phyloP scores from a whole-genome alignment of 2,888 invertebrate genomes.

The Lucinisca nassula region DNA sequence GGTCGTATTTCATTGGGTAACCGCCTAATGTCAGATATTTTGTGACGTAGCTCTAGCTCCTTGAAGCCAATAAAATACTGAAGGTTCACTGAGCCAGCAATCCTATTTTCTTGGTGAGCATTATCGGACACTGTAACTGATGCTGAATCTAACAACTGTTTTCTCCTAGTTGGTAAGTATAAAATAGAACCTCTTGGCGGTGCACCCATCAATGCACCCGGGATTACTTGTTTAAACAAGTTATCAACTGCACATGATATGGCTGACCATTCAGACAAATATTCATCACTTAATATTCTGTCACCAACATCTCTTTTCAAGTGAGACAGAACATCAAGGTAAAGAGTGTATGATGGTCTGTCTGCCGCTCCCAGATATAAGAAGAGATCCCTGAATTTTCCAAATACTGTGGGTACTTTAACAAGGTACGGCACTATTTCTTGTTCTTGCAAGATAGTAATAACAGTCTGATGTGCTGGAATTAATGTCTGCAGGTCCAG shows the following conservation, averaged over 20 bases:
- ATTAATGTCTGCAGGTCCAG: slow-evolving; percentile 38
- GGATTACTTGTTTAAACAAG: not conserved
- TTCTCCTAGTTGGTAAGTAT: not conserved
- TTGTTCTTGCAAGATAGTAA: slow-evolving; percentile 4
- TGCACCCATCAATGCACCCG: not conserved
- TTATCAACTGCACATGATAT: not conserved
- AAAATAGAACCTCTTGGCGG: not conserved
- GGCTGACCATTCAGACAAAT: not conserved
- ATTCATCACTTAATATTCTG: slow-evolving; percentile 19
- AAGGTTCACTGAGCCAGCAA: not conserved
- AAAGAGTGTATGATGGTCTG: slow-evolving; percentile 26
- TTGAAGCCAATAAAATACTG: not conserved
- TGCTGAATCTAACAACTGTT: not conserved
- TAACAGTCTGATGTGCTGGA: slow-evolving; percentile 19
- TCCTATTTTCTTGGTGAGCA: not conserved
- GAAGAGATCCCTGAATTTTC: slow-evolving; percentile 50
- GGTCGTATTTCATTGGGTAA: not conserved
- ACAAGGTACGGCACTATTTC: slow-evolving; percentile 63
- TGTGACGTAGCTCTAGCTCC: not conserved
- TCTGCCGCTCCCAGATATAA: slow-evolving; percentile 47
- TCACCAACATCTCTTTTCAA: slow-evolving; percentile 23
- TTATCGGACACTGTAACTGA: not conserved
- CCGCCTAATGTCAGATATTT: not conserved
- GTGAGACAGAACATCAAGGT: slow-evolving; percentile 41
- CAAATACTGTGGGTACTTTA: slow-evolving; percentile 50